Conservation (phyloP, 2,888 invertebrate species). For the Leptopilina syphax region DNA sequence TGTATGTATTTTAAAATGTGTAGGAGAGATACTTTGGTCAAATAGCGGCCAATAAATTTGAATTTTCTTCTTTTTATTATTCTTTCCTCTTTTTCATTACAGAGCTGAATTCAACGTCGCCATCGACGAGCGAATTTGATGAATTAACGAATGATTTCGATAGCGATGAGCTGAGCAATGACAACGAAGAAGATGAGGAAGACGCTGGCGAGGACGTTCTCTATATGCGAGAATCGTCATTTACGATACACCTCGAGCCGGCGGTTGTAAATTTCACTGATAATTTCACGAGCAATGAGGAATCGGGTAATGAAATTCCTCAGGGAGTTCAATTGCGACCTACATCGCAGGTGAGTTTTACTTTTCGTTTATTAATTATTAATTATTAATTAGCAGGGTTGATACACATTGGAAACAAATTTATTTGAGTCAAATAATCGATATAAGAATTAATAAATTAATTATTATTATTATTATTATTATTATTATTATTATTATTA, state of each 20-base stretch:
- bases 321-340: slow-evolving; percentile 57
- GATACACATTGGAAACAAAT: no score
- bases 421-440: no score
- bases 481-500: no score
- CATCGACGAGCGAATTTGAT: slow-evolving; percentile 78
- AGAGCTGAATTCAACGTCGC: slow-evolving; percentile 87
- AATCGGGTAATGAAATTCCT: slow-evolving; percentile 59
- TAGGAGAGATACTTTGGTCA: neutral
- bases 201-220: slow-evolving; percentile 74
- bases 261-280: slow-evolving; percentile 60
- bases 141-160: slow-evolving; percentile 77
- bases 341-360: slow-evolving; percentile 63
- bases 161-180: slow-evolving; percentile 81
- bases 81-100: slow-evolving; percentile 63
- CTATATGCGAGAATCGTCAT: slow-evolving; percentile 74
- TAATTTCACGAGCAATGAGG: slow-evolving; percentile 61
- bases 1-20: neutral
- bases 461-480: no score
- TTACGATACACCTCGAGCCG: slow-evolving; percentile 71
- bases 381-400: no score
- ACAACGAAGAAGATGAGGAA: slow-evolving; percentile 65
- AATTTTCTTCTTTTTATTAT: slow-evolving; percentile 23
- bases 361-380: neutral
- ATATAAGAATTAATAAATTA: no score
- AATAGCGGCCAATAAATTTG: slow-evolving; percentile 36